Evolutionary conservation across 2,888 invertebrate species (phyloP).

Genomic region (Mamestra brassicae): DNA sequence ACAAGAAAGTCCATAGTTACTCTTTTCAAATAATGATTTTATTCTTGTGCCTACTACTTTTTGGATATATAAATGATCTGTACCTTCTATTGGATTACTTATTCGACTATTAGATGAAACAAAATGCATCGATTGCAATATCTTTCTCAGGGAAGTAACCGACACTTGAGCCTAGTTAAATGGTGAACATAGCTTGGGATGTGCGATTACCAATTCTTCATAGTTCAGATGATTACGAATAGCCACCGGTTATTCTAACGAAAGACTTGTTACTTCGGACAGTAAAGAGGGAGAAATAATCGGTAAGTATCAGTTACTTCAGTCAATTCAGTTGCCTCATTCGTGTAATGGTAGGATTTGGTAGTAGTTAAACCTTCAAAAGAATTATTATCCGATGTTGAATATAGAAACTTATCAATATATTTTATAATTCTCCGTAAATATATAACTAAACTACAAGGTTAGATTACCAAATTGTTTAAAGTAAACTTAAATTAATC

Average conservation of each 20-base stretch:
- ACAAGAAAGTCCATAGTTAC: too few species aligned
- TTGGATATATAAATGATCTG: background rate
- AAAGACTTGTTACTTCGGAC: conserved; percentile 52
- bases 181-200: conserved; percentile 17
- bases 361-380: background rate
- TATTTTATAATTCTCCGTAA: too few species aligned
- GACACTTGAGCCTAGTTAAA: conserved; percentile 45
- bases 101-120: background rate
- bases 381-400: background rate
- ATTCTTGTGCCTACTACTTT: too few species aligned
- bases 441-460: too few species aligned
- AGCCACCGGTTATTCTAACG: conserved; percentile 57
- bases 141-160: conserved; percentile 45
- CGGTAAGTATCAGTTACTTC: conserved; percentile 47
- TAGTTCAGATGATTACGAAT: conserved; percentile 52
- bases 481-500: too few species aligned
- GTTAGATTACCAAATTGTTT: too few species aligned
- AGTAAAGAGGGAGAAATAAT: conserved; percentile 59
- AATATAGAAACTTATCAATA: background rate
- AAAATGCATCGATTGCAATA: conserved; percentile 18
- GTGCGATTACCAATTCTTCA: conserved; percentile 61
- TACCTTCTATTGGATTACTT: background rate
- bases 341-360: conserved; percentile 38
- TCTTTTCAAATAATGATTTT: too few species aligned
- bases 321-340: conserved; percentile 30